phyloP scores from a whole-genome alignment of 2,797 vertebrate genomes.

The Jordanella pulchra region DNA sequence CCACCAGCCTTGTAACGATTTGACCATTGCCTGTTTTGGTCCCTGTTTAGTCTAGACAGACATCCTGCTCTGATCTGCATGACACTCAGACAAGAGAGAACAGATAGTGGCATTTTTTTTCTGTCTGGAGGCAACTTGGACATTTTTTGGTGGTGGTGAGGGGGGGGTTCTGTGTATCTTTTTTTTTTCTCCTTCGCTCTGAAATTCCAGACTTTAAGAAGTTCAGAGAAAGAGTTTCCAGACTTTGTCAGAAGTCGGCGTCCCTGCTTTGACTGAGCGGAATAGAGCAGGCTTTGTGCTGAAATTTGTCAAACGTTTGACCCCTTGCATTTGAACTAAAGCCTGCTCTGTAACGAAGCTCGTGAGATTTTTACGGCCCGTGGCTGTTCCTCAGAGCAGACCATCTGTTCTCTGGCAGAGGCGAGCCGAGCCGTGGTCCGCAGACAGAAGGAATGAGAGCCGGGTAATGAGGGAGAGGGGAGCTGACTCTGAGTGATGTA shows the following conservation, averaged over 20 bases:
- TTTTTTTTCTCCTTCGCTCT: conserved; percentile 54
- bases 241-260: conserved; percentile 73
- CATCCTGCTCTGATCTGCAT: conserved; percentile 78
- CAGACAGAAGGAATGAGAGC: conserved; percentile 60
- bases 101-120: conserved; percentile 77
- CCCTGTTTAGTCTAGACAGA: conserved; percentile 80
- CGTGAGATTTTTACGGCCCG: conserved; percentile 64
- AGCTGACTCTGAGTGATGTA: conserved; percentile 60
- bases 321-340: conserved; percentile 70
- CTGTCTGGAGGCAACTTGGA: conserved; percentile 75
- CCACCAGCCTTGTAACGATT: conserved; percentile 63
- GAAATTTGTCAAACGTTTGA: conserved; percentile 77
- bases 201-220: conserved; percentile 72
- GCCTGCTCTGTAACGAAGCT: conserved; percentile 61
- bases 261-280: conserved; percentile 70
- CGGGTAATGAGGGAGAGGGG: conserved; percentile 61
- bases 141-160: conserved; percentile 32
- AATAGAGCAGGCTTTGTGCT: conserved; percentile 80
- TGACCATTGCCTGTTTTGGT: conserved; percentile 70
- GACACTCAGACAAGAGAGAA: conserved; percentile 73
- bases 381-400: conserved; percentile 60
- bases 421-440: conserved; percentile 64
- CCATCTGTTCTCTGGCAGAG: conserved; percentile 70
- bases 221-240: conserved; percentile 78
- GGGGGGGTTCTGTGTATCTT: conserved; percentile 37